phyloP scores from a whole-genome alignment of 2,888 invertebrate genomes.

The Philonicus albiceps region DNA sequence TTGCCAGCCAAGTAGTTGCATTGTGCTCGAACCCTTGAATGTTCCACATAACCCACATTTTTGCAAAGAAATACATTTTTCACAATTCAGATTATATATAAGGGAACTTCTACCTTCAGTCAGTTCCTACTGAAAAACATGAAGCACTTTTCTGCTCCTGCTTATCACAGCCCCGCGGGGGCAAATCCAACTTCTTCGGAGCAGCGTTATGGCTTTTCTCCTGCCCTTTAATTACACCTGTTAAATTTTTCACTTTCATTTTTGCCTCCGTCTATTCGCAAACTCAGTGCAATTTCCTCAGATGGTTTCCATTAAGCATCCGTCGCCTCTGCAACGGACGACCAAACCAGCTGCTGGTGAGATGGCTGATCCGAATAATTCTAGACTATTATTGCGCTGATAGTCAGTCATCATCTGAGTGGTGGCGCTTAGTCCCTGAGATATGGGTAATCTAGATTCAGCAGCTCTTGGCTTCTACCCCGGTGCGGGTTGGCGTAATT shows the following conservation, averaged over 20 bases:
- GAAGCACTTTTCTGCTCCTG: background rate
- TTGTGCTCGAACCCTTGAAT: background rate
- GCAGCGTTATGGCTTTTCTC: background rate
- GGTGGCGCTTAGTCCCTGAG: background rate
- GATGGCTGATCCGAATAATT: background rate
- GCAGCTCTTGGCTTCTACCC: background rate
- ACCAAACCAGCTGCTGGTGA: background rate
- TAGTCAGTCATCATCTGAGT: background rate
- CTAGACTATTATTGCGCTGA: background rate
- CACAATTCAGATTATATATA: background rate
- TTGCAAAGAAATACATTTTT: background rate
- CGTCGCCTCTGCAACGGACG: background rate
- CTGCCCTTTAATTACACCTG: background rate
- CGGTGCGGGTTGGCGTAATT: background rate
- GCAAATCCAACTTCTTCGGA: background rate
- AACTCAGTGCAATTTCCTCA: background rate
- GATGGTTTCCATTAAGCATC: background rate
- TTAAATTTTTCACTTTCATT: conserved; percentile 33
- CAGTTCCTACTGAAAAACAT: background rate
- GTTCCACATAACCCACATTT: background rate
- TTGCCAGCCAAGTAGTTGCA: background rate
- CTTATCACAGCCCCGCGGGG: background rate
- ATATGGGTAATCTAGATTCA: background rate
- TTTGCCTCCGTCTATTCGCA: background rate
- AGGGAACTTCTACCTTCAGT: background rate